Percentiles rank a stretch among this genome's conserved stretches.
Conservation (phyloP, 1,140 invertebrate genomes). For the Meteorus sp. region DNA sequence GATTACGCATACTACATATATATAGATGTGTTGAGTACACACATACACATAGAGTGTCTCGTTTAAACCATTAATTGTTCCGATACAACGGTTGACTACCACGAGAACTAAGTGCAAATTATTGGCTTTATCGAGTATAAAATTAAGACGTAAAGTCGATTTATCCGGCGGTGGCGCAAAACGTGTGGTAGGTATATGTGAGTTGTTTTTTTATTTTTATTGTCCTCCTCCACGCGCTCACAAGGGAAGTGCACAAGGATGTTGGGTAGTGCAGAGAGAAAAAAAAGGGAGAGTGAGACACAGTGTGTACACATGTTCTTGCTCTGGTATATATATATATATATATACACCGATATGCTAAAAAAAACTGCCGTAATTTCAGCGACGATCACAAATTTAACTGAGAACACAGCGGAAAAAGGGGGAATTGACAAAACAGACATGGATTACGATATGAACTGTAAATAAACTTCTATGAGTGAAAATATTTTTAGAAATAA, state of each 20-base stretch:
- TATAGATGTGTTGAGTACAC: too few species aligned
- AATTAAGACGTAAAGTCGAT: conserved; percentile 20
- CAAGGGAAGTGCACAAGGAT: conserved; percentile 8
- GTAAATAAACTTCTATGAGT: too few species aligned
- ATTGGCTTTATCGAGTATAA: conserved; percentile 32
- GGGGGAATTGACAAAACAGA: too few species aligned
- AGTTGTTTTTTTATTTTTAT: too few species aligned
- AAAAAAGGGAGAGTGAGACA: too few species aligned
- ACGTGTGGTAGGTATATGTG: too few species aligned
- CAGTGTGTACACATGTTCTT: conserved; percentile 22
- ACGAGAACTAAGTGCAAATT: conserved; percentile 17
- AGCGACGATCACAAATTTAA: neutral
- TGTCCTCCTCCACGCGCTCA: too few species aligned
- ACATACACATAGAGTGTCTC: too few species aligned
- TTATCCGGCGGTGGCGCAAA: conserved; percentile 2
- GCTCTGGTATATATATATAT: too few species aligned
- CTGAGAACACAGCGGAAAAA: neutral
- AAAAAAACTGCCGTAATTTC: conserved; percentile 15
- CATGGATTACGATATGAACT: too few species aligned
- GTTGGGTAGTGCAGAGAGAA: neutral
- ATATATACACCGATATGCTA: conserved; percentile 16
- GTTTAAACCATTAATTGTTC: conserved; percentile 1
- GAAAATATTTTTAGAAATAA: too few species aligned
- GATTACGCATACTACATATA: too few species aligned
- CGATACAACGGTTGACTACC: neutral